Evolutionary conservation across 30 jellyfish, hydroid and myxozoan genomes (phyloP), one percentile per base, ranked within the genome.

Genomic region (Turritopsis dohrnii): DNA sequence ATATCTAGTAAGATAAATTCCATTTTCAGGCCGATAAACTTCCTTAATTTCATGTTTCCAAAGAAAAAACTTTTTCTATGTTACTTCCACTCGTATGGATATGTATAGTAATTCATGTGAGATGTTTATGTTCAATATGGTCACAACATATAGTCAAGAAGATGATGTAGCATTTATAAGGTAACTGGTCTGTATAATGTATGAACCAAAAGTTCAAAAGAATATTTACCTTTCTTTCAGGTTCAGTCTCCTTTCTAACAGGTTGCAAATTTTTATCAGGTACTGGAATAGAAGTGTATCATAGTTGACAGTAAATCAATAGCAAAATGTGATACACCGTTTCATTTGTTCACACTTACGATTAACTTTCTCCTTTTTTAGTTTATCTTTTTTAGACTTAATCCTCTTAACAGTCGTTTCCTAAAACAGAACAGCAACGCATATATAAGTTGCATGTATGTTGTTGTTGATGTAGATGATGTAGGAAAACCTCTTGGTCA

Each of bases 321-420:
- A 69, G 16, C 8, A 7, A 17, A 1, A 69, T 8, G 19, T 66
- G 27, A 3, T 66, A 5, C 54, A 74, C 60, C 8, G 60, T 30
- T 22, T 41, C 60, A 41, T 41, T 28, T 74, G 41, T 24, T 24
- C 24, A n/a, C 72, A 91, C 96, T 79, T 65, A 92, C 97, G 79
- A 66, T 83, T 91, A 20, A 84, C 96, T 53, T 92, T 87, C 9
- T 87, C 96, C 66, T 92, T 92, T 87, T 79, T 87, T 52, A 86
- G 83, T 80, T 86, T 87, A 29, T 84, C 84, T 54, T 92, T 92
- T 82, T 87, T 92, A 60, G 96, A 87, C 66, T 85, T 87, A 53
- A 92, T 87, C 72, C 97, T 52, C 71, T 92, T 92, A 20, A 92
- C 93, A 0, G 97, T 92, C 26, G 80, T 83, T 65, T 87, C 77